A percentile compares a stretch with the other conserved stretches of the same genome.
Evolutionary conservation across 2,797 vertebrate species (phyloP).

Genomic region (Ibycter americanus): DNA sequence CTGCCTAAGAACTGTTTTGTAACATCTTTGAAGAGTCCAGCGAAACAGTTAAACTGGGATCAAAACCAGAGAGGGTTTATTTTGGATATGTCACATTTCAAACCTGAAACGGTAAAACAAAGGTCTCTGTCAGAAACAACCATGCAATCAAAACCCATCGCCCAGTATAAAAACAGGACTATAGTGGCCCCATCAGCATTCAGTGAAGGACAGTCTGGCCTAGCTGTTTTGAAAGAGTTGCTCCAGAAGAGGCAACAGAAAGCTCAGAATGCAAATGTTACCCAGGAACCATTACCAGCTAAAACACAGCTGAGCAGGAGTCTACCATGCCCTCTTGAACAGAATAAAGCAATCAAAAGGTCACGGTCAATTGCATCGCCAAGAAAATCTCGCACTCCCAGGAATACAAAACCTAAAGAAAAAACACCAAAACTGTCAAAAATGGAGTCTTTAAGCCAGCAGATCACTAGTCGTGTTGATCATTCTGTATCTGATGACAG

Average conservation of each 20-base stretch:
- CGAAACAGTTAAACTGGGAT: constrained; percentile 78
- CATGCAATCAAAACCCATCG: constrained; percentile 69
- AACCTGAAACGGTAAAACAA: constrained; percentile 75
- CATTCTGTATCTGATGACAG: constrained; percentile 81
- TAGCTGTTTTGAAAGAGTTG: constrained; percentile 92
- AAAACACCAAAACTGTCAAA: constrained; percentile 79
- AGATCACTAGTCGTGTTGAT: constrained; percentile 74
- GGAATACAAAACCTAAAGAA: constrained; percentile 79
- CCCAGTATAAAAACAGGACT: constrained; percentile 78
- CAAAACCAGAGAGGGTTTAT: constrained; percentile 79
- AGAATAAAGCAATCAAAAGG: constrained; percentile 78
- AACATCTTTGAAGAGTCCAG: constrained; percentile 76
- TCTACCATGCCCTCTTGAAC: constrained; percentile 67
- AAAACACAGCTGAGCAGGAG: constrained; percentile 73
- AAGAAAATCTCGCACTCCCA: constrained; percentile 83
- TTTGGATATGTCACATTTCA: constrained; percentile 77
- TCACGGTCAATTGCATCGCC: constrained; percentile 70
- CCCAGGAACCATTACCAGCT: constrained; percentile 59
- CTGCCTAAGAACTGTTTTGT: constrained; percentile 76
- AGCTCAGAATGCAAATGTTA: constrained; percentile 72
- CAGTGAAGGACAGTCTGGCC: constrained; percentile 85
- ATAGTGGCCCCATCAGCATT: constrained; percentile 73
- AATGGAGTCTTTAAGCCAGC: constrained; percentile 76
- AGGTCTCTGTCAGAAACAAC: constrained; percentile 71
- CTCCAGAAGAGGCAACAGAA: constrained; percentile 90